Conservation (phyloP, 2,113 vertebrate species). For the Indicator maculatus region DNA sequence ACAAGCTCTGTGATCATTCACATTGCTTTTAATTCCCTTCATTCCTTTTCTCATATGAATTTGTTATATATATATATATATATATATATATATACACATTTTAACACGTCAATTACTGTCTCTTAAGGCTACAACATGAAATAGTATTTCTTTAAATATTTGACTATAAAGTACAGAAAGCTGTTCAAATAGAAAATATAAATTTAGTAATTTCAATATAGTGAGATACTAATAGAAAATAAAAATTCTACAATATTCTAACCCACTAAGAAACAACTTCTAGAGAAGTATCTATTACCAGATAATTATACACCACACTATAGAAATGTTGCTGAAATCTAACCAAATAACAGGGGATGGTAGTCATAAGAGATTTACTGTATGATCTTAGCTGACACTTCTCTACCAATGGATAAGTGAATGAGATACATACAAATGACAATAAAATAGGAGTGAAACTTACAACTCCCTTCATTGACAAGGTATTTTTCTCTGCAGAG, state of each 20-base stretch:
- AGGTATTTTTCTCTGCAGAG: neutral
- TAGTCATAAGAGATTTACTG: neutral
- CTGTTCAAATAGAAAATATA: neutral
- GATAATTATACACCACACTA: neutral
- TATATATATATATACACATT: fast-evolving
- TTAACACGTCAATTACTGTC: neutral
- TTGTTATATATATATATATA: fast-evolving
- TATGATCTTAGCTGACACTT: neutral
- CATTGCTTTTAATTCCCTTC: neutral
- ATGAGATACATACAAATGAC: neutral
- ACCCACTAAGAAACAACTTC: neutral
- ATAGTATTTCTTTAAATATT: neutral
- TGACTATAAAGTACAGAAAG: neutral
- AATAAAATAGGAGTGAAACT: neutral
- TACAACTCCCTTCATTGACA: neutral
- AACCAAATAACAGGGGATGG: neutral
- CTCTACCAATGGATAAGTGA: neutral
- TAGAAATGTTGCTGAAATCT: neutral
- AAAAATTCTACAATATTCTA: neutral
- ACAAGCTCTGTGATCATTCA: neutral
- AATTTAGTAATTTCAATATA: neutral
- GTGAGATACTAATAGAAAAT: neutral
- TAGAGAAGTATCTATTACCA: neutral
- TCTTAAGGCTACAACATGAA: neutral
- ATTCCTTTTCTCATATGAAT: neutral